Evolutionary conservation across 2,888 invertebrate genomes (phyloP).

Genomic region (Pandemis cinnamomeana): DNA sequence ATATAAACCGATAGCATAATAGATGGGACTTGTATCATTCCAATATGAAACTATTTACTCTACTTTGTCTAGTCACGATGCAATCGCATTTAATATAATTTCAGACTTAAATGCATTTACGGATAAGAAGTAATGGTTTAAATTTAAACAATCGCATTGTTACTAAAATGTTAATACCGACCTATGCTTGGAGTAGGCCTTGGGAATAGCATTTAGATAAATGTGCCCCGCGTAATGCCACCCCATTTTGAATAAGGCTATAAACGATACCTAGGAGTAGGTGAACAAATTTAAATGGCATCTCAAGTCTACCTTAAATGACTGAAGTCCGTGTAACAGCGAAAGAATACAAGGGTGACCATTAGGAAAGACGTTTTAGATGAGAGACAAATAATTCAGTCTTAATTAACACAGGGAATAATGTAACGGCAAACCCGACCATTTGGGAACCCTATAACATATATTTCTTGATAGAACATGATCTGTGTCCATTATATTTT

Average conservation of each 20-base stretch:
- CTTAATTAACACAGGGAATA: too few relatives aligned
- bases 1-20: conserved; percentile 60
- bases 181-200: conserved; percentile 65
- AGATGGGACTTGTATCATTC: conserved; percentile 59
- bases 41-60: conserved; percentile 47
- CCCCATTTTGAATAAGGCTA: conserved; percentile 45
- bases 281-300: conserved; percentile 18
- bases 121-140: conserved; percentile 47
- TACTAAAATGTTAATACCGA: conserved; percentile 42
- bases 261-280: conserved; percentile 26
- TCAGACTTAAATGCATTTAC: conserved; percentile 7
- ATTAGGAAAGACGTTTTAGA: not conserved
- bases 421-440: not conserved
- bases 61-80: conserved; percentile 62
- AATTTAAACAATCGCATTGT: conserved; percentile 42
- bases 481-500: conserved; percentile 5
- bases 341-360: not conserved
- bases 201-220: conserved; percentile 56
- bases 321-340: not conserved
- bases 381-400: too few relatives aligned
- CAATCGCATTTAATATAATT: conserved; percentile 44
- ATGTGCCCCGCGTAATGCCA: conserved; percentile 54
- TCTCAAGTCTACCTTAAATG: conserved; percentile 3
- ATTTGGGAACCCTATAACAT: not conserved
- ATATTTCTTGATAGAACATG: not conserved